Evolutionary conservation across 2,797 vertebrate species (phyloP).

Genomic region (Psittacula derbiana): DNA sequence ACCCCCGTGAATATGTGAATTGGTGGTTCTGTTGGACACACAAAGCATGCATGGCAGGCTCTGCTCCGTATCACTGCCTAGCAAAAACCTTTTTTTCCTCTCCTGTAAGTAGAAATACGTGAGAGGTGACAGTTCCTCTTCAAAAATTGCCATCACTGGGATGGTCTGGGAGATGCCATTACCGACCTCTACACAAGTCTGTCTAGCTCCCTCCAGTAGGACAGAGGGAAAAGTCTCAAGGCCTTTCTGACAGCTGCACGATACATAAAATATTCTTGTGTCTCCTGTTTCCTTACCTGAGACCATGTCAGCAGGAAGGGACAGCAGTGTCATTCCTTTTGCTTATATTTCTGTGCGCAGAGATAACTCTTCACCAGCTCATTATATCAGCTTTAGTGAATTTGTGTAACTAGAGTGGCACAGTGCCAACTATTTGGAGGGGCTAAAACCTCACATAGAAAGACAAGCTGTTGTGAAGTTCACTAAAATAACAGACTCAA

Average conservation of each 20-base stretch:
- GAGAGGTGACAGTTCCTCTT: not conserved
- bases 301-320: not conserved
- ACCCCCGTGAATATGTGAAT: not conserved
- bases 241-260: not conserved
- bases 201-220: not conserved
- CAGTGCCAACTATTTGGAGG: not conserved
- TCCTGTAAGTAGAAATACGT: not conserved
- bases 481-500: not conserved
- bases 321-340: not conserved
- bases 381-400: not conserved
- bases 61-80: not conserved
- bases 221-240: not conserved
- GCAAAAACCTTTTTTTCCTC: not conserved
- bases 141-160: not conserved
- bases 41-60: not conserved
- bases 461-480: not conserved
- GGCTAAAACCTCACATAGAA: not conserved
- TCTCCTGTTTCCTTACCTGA: not conserved
- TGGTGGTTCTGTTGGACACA: not conserved
- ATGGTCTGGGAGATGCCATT: not conserved
- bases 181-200: not conserved
- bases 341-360: not conserved
- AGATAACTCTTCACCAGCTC: not conserved
- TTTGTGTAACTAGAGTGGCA: not conserved
- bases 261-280: not conserved